phyloP scores from a whole-genome alignment of 2,797 vertebrate genomes.

The Babyrousa celebensis region DNA sequence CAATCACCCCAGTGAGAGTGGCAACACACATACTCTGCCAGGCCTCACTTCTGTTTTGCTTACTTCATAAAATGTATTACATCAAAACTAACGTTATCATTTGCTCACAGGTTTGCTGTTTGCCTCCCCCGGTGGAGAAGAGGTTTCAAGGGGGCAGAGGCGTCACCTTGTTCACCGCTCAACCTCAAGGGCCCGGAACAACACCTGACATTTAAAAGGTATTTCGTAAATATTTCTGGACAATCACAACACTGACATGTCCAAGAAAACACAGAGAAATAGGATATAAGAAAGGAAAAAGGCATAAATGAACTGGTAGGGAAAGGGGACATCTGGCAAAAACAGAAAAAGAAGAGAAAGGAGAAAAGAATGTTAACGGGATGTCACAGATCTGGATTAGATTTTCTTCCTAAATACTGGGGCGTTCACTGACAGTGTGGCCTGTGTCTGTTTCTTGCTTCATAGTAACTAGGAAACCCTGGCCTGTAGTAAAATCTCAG shows the following conservation, averaged over 20 bases:
- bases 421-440: neutral
- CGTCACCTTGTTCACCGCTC: neutral
- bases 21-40: neutral
- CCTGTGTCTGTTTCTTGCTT: neutral
- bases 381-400: neutral
- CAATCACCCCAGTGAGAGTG: neutral
- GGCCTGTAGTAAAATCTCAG: neutral
- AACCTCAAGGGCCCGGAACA: neutral
- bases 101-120: neutral
- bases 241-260: neutral
- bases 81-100: neutral
- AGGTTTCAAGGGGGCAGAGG: neutral
- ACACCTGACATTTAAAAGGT: neutral
- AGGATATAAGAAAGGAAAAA: neutral
- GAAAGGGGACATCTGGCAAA: neutral
- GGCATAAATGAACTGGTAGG: neutral
- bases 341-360: neutral
- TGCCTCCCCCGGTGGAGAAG: neutral
- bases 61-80: neutral
- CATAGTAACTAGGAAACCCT: neutral
- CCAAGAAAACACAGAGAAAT: neutral
- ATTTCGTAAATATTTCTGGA: neutral
- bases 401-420: neutral
- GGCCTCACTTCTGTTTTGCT: neutral
- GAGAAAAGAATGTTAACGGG: neutral